phyloP scores from a whole-genome alignment of 2,797 vertebrate genomes.

The Gouania willdenowi region DNA sequence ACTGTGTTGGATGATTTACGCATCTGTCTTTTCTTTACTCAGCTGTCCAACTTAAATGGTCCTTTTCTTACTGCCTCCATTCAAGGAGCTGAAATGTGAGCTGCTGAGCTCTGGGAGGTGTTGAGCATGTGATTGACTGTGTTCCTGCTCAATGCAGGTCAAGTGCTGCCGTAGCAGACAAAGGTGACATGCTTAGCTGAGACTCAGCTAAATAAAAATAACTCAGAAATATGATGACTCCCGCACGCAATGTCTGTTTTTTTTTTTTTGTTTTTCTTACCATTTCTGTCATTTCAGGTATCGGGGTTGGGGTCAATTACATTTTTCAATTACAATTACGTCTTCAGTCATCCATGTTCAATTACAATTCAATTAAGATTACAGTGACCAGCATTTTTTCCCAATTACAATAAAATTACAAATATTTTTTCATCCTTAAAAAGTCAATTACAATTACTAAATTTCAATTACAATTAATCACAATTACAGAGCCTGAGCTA shows the following conservation, averaged over 20 bases:
- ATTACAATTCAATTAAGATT: too few species aligned
- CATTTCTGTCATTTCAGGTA: too few species aligned
- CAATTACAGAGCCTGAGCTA: too few species aligned
- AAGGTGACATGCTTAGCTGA: constrained; percentile 3
- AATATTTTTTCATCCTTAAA: too few species aligned
- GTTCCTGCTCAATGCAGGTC: constrained; percentile 5
- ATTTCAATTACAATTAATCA: too few species aligned
- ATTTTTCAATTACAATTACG: too few species aligned
- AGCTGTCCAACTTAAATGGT: constrained; percentile 32
- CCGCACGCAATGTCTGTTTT: neutral
- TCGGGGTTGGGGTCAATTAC: too few species aligned
- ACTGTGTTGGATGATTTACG: constrained; percentile 2
- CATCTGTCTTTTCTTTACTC: constrained; percentile 8
- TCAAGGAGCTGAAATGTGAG: constrained; percentile 52
- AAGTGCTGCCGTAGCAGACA: neutral
- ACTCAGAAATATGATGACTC: neutral
- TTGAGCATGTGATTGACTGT: constrained; percentile 19
- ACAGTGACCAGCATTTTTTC: too few species aligned
- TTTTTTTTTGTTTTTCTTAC: too few species aligned
- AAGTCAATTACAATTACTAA: too few species aligned
- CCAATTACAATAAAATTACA: too few species aligned
- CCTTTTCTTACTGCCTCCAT: constrained; percentile 17
- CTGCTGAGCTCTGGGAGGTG: constrained; percentile 22
- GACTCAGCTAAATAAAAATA: neutral
- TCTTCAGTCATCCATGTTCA: too few species aligned